These are phyloP conservation scores for Hyposoter didymator DNA, from an alignment of 2,888 invertebrate genomes.

Conservation along the genomic window DNA sequence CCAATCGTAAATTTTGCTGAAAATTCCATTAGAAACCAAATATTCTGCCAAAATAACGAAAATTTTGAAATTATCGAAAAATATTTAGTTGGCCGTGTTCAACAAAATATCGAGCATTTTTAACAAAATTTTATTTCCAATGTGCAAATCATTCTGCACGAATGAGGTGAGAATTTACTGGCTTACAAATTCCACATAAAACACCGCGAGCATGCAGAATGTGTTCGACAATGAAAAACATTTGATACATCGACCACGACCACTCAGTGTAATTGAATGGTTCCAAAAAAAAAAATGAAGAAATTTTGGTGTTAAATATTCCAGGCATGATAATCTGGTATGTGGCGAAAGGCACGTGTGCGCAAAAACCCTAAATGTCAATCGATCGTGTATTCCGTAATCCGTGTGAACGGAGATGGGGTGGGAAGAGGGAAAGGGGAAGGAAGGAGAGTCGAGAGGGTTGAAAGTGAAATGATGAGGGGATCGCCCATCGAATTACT, in stretches of 20 bases:
- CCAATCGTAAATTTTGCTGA: too few species aligned
- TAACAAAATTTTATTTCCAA: too few species aligned
- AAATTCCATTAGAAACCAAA: too few species aligned
- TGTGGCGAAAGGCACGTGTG: constrained; percentile 1
- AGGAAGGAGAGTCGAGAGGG: neutral
- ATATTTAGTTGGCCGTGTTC: too few species aligned
- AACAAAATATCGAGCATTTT: too few species aligned
- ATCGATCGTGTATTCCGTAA: constrained; percentile 15
- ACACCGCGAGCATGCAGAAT: neutral
- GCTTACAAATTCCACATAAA: neutral
- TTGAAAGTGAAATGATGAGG: constrained; percentile 1
- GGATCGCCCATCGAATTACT: constrained; percentile 32
- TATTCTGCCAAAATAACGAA: too few species aligned
- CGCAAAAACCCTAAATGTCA: constrained; percentile 30
- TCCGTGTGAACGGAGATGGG: neutral
- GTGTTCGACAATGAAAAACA: neutral
- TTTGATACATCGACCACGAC: neutral
- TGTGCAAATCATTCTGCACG: neutral
- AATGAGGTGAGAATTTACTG: neutral
- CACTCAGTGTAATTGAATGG: neutral
- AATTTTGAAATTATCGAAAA: too few species aligned
- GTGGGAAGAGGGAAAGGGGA: neutral
- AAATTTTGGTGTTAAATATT: constrained; percentile 2
- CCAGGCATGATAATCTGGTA: constrained; percentile 4
- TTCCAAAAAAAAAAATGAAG: neutral